These are phyloP conservation scores for Cryptoblepharus egeriae DNA, from an alignment of 2,797 vertebrate species.

Conservation along the genomic window DNA sequence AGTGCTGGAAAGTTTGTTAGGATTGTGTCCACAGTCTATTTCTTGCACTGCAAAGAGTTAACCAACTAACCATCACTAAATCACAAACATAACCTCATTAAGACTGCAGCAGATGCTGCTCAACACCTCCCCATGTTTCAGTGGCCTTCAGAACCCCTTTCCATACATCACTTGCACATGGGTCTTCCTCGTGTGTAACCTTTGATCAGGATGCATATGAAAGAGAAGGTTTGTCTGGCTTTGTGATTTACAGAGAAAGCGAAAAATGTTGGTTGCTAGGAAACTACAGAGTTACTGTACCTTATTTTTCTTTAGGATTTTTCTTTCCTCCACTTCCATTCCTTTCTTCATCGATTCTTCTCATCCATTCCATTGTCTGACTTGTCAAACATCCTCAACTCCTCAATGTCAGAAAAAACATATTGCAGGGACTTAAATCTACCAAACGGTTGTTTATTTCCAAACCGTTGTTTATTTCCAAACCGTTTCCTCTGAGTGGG, in stretches of 20 bases:
- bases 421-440: neutral
- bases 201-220: slow-evolving; percentile 68
- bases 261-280: slow-evolving; percentile 76
- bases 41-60: neutral
- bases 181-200: slow-evolving; percentile 61
- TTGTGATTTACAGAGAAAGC: slow-evolving; percentile 61
- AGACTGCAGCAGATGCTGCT: slow-evolving; percentile 21
- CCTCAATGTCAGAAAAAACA: no score
- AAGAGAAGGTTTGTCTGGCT: slow-evolving; percentile 61
- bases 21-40: no score
- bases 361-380: slow-evolving; percentile 31
- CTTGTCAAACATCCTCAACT: neutral
- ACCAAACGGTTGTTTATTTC: neutral
- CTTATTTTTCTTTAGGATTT: slow-evolving; percentile 44
- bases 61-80: neutral
- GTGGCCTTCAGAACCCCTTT: slow-evolving; percentile 21
- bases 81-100: neutral
- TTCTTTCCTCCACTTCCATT: slow-evolving; percentile 53
- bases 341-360: slow-evolving; percentile 27
- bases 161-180: slow-evolving; percentile 23
- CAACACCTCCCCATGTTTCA: slow-evolving; percentile 24
- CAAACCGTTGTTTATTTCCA: neutral
- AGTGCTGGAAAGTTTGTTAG: no score
- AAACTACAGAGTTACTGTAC: slow-evolving; percentile 61
- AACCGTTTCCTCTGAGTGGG: no score